Conservation (phyloP, 2,888 invertebrate genomes). For the Leptopilina syphax region DNA sequence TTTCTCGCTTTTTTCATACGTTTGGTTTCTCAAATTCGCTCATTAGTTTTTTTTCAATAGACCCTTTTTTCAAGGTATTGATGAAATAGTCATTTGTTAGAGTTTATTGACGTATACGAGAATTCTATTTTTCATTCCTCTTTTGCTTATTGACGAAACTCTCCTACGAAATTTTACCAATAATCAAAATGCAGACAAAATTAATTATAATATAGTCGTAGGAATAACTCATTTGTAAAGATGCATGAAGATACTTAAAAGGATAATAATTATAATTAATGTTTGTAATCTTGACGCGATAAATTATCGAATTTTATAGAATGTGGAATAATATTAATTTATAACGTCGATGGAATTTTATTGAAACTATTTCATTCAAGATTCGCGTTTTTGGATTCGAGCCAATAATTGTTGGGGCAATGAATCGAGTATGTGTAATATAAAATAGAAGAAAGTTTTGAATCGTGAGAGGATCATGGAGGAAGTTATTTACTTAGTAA, state of each 20-base stretch:
- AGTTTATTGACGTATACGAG: no score
- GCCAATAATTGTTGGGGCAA: slow-evolving; percentile 24
- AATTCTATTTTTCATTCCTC: no score
- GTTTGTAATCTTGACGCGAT: not conserved
- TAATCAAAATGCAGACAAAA: no score
- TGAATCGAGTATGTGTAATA: slow-evolving; percentile 19
- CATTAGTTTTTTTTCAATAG: no score
- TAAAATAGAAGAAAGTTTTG: not conserved
- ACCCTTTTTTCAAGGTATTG: no score
- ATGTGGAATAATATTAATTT: slow-evolving; percentile 9
- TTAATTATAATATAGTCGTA: no score
- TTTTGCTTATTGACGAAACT: no score
- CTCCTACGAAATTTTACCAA: no score
- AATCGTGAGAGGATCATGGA: not conserved
- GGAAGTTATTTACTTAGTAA: not conserved
- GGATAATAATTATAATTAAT: not conserved
- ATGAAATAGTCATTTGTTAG: no score
- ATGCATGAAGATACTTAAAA: not conserved
- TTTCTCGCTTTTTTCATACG: no score
- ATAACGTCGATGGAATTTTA: slow-evolving; percentile 6
- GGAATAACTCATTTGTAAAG: not conserved
- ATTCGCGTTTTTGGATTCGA: slow-evolving; percentile 11
- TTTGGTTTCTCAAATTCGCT: no score
- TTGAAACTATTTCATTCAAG: slow-evolving; percentile 39
- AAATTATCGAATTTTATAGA: not conserved